A percentile compares a stretch with the other conserved stretches of the same genome.
phyloP scores from a whole-genome alignment of 2,113 vertebrate genomes.

The Bubo bubo region DNA sequence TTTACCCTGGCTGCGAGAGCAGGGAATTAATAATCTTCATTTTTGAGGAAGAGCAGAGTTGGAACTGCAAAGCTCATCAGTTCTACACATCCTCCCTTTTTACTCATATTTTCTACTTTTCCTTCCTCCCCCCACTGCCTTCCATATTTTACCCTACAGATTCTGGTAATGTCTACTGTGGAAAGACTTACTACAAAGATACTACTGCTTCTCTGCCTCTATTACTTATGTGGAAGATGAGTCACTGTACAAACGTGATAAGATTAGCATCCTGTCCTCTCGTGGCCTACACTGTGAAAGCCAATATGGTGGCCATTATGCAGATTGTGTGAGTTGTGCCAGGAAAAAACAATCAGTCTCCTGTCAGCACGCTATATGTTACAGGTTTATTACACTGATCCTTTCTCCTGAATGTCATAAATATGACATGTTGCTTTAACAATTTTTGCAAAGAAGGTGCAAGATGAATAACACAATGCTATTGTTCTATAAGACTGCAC shows the following conservation, averaged over 20 bases:
- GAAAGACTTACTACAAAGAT: not conserved
- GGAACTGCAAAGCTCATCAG: not conserved
- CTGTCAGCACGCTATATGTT: not conserved
- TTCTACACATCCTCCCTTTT: not conserved
- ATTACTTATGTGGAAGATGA: slow-evolving; percentile 12
- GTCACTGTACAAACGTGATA: slow-evolving; percentile 28
- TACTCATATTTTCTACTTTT: not conserved
- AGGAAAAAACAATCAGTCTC: slow-evolving; percentile 15
- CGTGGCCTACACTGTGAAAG: not conserved
- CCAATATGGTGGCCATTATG: slow-evolving; percentile 51
- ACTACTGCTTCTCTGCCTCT: not conserved
- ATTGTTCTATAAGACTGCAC: not conserved
- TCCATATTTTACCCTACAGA: not conserved
- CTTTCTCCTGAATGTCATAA: slow-evolving; percentile 18
- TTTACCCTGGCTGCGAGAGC: not conserved
- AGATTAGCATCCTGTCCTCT: slow-evolving; percentile 45
- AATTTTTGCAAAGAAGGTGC: not conserved
- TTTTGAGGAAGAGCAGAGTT: not conserved
- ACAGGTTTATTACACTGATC: not conserved
- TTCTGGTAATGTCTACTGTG: not conserved
- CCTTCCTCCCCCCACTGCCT: not conserved
- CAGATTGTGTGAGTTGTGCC: slow-evolving; percentile 13
- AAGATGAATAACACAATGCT: not conserved
- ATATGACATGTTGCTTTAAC: not conserved
- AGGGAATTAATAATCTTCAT: not conserved